phyloP scores from a whole-genome alignment of 1,140 invertebrate genomes.

The Cherax quadricarinatus region DNA sequence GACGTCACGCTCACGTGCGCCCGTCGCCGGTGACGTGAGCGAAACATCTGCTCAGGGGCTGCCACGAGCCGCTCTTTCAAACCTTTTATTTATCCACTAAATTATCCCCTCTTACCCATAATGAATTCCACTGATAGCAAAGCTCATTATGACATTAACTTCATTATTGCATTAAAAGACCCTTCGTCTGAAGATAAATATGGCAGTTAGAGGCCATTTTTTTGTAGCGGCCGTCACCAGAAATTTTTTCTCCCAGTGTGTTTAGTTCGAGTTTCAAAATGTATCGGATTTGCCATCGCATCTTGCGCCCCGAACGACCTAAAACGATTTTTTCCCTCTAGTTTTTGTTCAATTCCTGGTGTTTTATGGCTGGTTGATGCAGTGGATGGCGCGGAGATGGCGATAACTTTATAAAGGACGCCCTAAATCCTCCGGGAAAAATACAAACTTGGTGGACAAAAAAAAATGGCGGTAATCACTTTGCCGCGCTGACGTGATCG shows the following conservation, averaged over 20 bases:
- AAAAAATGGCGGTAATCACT: neutral
- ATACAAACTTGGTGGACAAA: neutral
- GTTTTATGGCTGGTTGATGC: too few species aligned
- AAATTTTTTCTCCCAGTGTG: neutral
- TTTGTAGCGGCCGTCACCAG: neutral
- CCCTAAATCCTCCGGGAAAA: neutral
- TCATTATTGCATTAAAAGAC: neutral
- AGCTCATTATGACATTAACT: neutral
- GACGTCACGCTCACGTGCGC: slow-evolving; percentile 15
- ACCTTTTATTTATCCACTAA: neutral
- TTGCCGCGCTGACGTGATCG: neutral
- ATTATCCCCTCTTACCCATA: neutral
- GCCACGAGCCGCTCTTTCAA: too few species aligned
- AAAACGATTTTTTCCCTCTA: neutral
- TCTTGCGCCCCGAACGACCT: neutral
- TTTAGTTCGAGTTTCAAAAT: neutral
- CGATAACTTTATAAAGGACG: too few species aligned
- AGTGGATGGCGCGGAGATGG: too few species aligned
- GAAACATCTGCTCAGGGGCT: neutral
- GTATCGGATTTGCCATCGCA: neutral
- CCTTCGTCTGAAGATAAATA: neutral
- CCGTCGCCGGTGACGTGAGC: neutral
- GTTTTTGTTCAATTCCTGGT: too few species aligned
- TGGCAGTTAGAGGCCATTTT: neutral
- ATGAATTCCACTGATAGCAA: neutral